Evolutionary conservation across 2,888 invertebrate genomes (phyloP).

Genomic region (Hemaris fuciformis): DNA sequence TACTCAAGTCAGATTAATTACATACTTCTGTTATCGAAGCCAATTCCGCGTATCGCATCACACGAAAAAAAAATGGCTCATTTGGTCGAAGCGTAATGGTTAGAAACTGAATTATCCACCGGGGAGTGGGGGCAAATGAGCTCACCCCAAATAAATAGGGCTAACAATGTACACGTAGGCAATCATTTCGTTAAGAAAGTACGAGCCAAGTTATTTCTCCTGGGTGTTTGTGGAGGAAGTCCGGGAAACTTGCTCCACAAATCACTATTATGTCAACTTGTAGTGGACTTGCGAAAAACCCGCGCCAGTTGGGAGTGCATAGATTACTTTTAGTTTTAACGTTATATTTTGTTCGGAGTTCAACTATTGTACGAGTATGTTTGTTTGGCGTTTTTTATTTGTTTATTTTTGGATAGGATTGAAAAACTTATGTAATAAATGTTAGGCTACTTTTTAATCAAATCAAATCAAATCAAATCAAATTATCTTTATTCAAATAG

Average conservation of each 20-base stretch:
- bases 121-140: slow-evolving; percentile 74
- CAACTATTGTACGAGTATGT: slow-evolving; percentile 16
- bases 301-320: slow-evolving; percentile 33
- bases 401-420: not conserved
- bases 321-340: slow-evolving; percentile 29
- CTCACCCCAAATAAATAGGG: slow-evolving; percentile 73
- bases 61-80: slow-evolving; percentile 61
- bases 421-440: no score
- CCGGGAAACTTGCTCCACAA: slow-evolving; percentile 56
- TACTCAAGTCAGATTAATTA: not conserved
- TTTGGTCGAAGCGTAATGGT: slow-evolving; percentile 72
- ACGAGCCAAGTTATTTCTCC: slow-evolving; percentile 72
- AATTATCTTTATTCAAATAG: no score
- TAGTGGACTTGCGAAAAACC: slow-evolving; percentile 48
- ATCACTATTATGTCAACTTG: slow-evolving; percentile 68
- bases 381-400: not conserved
- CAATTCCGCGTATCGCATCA: not conserved
- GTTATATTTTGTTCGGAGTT: slow-evolving; percentile 8
- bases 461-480: no score
- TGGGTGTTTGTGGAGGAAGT: slow-evolving; percentile 53
- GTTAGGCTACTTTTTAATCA: no score
- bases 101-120: slow-evolving; percentile 77
- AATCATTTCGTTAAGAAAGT: slow-evolving; percentile 80
- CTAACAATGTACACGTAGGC: slow-evolving; percentile 78
- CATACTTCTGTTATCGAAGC: not conserved